Conservation (phyloP, 1,140 invertebrate genomes). For the Ruditapes philippinarum region DNA sequence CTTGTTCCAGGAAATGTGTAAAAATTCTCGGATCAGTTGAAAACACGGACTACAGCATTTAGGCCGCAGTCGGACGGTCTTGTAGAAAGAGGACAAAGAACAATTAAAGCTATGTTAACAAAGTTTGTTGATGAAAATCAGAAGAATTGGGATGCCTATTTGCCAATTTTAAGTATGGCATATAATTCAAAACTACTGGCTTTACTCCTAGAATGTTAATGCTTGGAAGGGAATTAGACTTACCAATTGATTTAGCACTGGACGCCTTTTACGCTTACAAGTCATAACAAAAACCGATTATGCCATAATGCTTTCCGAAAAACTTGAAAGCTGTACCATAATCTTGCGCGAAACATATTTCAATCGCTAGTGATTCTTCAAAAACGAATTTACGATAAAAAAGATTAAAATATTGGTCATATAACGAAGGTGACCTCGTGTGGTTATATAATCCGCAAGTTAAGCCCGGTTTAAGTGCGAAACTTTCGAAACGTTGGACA, state of each 20-base stretch:
- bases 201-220: conserved; percentile 50
- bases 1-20: conserved; percentile 64
- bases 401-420: background rate
- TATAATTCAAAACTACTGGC: conserved; percentile 27
- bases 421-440: too few species aligned
- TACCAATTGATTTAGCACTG: conserved; percentile 18
- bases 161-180: conserved; percentile 45
- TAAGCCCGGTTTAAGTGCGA: too few species aligned
- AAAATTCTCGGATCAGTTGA: conserved; percentile 47
- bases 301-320: too few species aligned
- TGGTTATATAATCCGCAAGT: too few species aligned
- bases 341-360: background rate
- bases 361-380: background rate
- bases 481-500: background rate
- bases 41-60: conserved; percentile 52
- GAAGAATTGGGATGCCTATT: too few species aligned
- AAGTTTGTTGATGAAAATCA: too few species aligned
- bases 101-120: too few species aligned
- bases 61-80: too few species aligned
- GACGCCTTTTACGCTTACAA: background rate
- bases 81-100: too few species aligned
- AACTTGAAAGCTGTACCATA: background rate
- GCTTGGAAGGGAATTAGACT: too few species aligned
- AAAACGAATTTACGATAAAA: background rate
- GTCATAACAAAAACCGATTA: background rate